Evolutionary conservation across 2,113 vertebrate genomes (phyloP).

Genomic region (Carettochelys insculpta): DNA sequence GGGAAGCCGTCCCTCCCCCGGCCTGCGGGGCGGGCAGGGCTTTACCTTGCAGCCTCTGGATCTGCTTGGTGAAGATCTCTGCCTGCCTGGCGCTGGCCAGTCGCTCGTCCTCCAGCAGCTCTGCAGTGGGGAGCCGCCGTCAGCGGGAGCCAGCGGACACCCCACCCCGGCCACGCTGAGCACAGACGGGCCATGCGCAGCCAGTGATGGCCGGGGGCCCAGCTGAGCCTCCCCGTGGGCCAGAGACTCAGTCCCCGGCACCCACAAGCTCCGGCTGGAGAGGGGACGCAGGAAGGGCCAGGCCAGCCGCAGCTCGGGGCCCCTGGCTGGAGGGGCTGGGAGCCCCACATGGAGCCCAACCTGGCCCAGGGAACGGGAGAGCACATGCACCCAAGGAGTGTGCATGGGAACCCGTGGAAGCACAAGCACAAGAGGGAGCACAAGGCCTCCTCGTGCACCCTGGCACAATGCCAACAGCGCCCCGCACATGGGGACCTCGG

Average conservation of each 20-base stretch:
- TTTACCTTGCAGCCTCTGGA: conserved; percentile 82
- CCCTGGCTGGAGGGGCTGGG: not conserved
- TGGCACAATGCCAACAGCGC: too few species aligned
- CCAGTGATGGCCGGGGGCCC: too few species aligned
- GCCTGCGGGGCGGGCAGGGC: not conserved
- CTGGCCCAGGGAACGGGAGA: not conserved
- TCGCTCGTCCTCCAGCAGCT: conserved; percentile 87
- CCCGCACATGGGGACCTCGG: conserved; percentile 37
- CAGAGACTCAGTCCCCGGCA: too few species aligned
- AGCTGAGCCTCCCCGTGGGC: too few species aligned
- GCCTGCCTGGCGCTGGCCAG: conserved; percentile 86
- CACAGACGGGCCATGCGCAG: too few species aligned
- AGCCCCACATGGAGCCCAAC: not conserved
- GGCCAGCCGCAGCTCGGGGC: too few species aligned
- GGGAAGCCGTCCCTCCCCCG: too few species aligned
- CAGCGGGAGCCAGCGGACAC: not conserved
- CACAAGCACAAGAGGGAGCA: not conserved
- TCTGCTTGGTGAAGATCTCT: conserved; percentile 83
- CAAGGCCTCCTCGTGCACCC: not conserved
- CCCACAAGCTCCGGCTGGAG: not conserved
- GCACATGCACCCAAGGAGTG: not conserved
- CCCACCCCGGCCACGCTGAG: not conserved
- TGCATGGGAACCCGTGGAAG: not conserved
- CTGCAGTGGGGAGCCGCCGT: conserved; percentile 52
- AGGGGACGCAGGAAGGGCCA: too few species aligned